phyloP scores from a whole-genome alignment of 2,797 vertebrate species.

The Chanos chanos region DNA sequence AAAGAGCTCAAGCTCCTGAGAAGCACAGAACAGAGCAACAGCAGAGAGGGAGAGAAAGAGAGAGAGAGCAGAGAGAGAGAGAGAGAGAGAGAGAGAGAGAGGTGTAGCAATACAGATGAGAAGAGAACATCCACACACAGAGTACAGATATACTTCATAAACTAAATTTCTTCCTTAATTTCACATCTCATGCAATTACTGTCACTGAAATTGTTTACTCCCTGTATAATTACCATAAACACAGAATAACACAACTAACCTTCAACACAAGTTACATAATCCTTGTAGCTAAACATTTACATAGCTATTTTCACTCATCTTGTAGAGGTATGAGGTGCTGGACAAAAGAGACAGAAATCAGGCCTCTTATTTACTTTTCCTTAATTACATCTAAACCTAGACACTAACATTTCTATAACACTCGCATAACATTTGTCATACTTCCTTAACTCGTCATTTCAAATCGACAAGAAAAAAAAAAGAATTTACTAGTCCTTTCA shows the following conservation, averaged over 20 bases:
- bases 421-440: constrained; percentile 13
- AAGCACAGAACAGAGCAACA: background rate
- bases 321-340: no score
- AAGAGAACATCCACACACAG: background rate
- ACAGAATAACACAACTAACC: no score
- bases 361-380: background rate
- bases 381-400: constrained; percentile 2
- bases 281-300: no score
- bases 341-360: background rate
- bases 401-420: constrained; percentile 3
- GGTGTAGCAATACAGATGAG: background rate
- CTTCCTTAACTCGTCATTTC: constrained; percentile 29
- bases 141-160: background rate
- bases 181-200: no score
- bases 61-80: background rate
- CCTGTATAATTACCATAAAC: no score
- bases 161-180: background rate
- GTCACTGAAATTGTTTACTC: no score
- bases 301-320: no score
- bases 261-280: constrained; percentile 1
- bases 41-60: background rate
- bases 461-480: constrained; percentile 2
- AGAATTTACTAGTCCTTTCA: constrained; percentile 13
- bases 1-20: constrained; percentile 83
- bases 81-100: background rate